Conservation (phyloP, 2,797 vertebrate species). For the Pseudochromis fuscus region DNA sequence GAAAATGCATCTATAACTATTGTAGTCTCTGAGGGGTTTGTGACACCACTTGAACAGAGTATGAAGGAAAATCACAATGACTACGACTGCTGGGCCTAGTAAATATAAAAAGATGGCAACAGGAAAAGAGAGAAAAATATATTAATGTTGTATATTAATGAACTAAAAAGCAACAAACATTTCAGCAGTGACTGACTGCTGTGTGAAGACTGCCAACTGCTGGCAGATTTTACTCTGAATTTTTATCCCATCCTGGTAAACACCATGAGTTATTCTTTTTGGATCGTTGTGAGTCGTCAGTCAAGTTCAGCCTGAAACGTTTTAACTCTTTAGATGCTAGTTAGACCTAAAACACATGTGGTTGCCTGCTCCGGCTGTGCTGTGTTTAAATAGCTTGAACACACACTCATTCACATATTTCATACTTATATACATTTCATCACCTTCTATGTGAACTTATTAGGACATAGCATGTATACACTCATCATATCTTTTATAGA, state of each 20-base stretch:
- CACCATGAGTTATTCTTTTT: conserved; percentile 10
- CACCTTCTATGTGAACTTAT: too few species aligned
- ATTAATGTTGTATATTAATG: conserved; percentile 23
- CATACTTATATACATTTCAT: neutral
- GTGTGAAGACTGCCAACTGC: conserved; percentile 26
- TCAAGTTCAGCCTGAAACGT: conserved; percentile 7
- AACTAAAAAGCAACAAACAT: conserved; percentile 2
- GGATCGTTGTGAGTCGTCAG: conserved; percentile 4
- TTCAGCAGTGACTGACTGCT: conserved; percentile 8
- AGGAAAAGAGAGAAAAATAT: neutral
- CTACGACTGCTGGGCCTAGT: neutral
- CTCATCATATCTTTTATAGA: neutral
- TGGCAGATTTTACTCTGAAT: conserved; percentile 16
- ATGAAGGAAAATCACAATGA: neutral
- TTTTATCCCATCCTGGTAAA: conserved; percentile 5
- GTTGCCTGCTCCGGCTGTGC: too few species aligned
- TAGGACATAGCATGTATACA: too few species aligned
- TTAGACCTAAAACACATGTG: too few species aligned
- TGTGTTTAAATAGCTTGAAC: too few species aligned
- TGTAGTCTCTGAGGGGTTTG: neutral
- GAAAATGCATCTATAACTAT: neutral
- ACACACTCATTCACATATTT: neutral
- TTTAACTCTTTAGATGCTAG: neutral
- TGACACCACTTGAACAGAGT: neutral
- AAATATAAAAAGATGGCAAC: conserved; percentile 1